Evolutionary conservation across 2,113 vertebrate genomes (phyloP), one percentile per base, ranked within the genome.

Genomic region (Cyprinus carpio): DNA sequence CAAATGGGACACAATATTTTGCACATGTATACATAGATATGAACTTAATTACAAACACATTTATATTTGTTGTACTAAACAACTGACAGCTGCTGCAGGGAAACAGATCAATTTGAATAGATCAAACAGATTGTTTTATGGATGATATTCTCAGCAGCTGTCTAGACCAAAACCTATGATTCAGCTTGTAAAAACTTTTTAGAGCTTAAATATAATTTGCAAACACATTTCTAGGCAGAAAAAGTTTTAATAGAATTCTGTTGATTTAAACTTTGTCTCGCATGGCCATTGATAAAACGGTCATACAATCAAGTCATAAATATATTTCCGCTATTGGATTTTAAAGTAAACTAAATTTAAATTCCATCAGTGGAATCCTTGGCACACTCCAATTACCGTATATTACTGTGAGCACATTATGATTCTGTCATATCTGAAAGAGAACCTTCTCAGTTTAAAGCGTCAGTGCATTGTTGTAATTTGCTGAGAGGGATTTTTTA

Each of bases 191-290:
- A 67, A 67, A 31, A 34, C 27, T 34, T 67, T 67, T 34, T 18
- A 34, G 65, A 67, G 16, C 15, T 3, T 67, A 31, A 67, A 29
- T 65, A 15, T 65, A 65, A 65, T 67, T 67, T 31, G 64, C 16
- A 67, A 31, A 18, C 16, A 67, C 7, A 67, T 31, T 34, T 37
- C 34, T 72, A 20, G 20, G 20, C 7, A 6, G 18, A 40, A 34
- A 43, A 40, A 23, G 67, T 74, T 40, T 40, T 13, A 40, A 43
- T 43, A 43, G 0, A 72, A 43, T 43, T 23, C 37, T 25, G 43
- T 74, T 46, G 58, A 76, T 81, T 82, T 67, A 67, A 51, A 60
- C 31, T 75, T 75, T 37, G 34, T 46, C 75, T 7, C 0, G 62
- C 34, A 46, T 51, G 40, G 56, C 43, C 51, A 12, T n/a, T 72